These are phyloP conservation scores for Procambarus clarkii DNA, from an alignment of 1,140 invertebrate genomes.

Conservation along the genomic window DNA sequence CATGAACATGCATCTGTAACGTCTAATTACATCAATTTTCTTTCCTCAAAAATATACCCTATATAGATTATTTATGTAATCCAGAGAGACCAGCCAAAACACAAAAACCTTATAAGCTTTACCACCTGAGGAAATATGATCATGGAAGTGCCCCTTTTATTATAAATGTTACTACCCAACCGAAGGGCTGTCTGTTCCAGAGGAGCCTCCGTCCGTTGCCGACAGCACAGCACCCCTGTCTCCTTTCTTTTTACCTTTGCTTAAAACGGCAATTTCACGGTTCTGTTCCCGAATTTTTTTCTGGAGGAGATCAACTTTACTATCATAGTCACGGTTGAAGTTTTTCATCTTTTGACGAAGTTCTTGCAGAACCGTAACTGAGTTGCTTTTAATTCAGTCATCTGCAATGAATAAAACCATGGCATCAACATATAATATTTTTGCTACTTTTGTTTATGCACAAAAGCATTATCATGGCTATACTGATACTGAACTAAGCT, in stretches of 20 bases:
- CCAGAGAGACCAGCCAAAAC: neutral
- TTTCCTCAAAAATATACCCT: neutral
- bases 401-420: constrained; percentile 79
- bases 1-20: too few species aligned
- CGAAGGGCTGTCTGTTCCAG: constrained; percentile 63
- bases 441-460: too few species aligned
- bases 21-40: too few species aligned
- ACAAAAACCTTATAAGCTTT: neutral
- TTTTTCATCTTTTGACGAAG: constrained; percentile 89
- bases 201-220: constrained; percentile 61
- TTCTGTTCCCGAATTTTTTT: constrained; percentile 82
- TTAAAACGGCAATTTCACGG: constrained; percentile 75
- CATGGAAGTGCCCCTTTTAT: neutral
- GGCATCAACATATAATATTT: too few species aligned
- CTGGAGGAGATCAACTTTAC: constrained; percentile 86
- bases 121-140: constrained; percentile 37
- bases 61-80: neutral
- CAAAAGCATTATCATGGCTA: too few species aligned
- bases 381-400: constrained; percentile 94
- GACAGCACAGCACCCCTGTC: constrained; percentile 40
- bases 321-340: constrained; percentile 87
- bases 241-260: constrained; percentile 74
- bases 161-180: constrained; percentile 38
- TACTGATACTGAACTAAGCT: too few species aligned
- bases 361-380: constrained; percentile 91